Evolutionary conservation across 64 coral and sea anemone genomes (phyloP).

Genomic region (Stichodactyla helianthus): DNA sequence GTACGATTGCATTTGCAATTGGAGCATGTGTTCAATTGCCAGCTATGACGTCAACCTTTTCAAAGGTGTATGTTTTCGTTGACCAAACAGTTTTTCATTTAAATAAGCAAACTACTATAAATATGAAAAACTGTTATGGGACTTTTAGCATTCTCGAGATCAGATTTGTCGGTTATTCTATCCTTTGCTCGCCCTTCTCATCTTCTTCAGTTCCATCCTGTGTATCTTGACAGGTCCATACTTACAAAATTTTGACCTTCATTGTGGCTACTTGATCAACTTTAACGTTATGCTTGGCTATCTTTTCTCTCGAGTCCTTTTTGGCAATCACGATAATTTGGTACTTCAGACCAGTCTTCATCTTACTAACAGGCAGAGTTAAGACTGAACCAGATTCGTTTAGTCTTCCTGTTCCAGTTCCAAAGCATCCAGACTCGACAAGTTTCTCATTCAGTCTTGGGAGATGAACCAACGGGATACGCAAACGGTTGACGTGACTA

Average conservation of each 20-base stretch:
- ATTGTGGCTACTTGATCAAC: slow-evolving; percentile 26
- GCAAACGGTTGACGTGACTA: neutral
- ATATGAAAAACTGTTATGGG: too few relatives aligned
- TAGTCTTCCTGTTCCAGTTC: slow-evolving; percentile 1
- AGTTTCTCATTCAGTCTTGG: neutral
- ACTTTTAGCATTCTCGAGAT: too few relatives aligned
- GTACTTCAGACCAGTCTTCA: neutral
- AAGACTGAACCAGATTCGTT: neutral
- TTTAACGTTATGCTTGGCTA: neutral
- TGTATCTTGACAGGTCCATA: neutral
- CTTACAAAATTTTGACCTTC: slow-evolving; percentile 9
- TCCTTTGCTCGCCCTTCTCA: too few relatives aligned
- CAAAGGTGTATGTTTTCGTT: too few relatives aligned
- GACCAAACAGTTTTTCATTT: too few relatives aligned
- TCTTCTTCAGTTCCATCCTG: too few relatives aligned
- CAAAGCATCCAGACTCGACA: slow-evolving; percentile 11
- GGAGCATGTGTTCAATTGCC: too few relatives aligned
- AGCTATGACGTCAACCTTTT: too few relatives aligned
- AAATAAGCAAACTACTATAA: too few relatives aligned
- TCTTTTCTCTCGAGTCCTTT: neutral
- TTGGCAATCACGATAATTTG: neutral
- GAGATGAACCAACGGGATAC: neutral
- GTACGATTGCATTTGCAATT: too few relatives aligned
- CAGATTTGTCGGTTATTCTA: too few relatives aligned
- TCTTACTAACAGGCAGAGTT: neutral